These are phyloP conservation scores for Yponomeuta evonymella DNA, from an alignment of 2,888 invertebrate species.

Conservation along the genomic window DNA sequence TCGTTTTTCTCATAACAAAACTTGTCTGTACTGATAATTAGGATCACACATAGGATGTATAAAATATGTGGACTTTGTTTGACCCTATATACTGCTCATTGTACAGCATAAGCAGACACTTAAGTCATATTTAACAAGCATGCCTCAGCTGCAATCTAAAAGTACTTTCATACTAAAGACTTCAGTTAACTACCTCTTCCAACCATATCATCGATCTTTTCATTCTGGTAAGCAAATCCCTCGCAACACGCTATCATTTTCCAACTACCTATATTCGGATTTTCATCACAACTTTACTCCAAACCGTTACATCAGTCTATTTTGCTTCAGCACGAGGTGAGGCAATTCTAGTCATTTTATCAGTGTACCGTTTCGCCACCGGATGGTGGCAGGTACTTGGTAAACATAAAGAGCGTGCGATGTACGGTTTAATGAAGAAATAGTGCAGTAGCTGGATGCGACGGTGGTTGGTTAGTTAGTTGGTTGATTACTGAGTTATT, in stretches of 20 bases:
- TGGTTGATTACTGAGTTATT: not conserved
- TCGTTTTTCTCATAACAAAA: too few species aligned
- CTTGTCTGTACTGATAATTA: too few species aligned
- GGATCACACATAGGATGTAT: too few species aligned
- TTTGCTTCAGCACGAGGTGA: conserved; percentile 16
- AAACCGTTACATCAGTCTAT: conserved; percentile 13
- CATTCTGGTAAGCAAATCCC: not conserved
- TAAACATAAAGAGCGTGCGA: conserved; percentile 25
- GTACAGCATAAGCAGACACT: not conserved
- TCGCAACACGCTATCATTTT: not conserved
- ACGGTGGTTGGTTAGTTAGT: not conserved
- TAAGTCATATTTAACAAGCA: not conserved
- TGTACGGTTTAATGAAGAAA: conserved; percentile 21
- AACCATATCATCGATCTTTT: not conserved
- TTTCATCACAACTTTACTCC: not conserved
- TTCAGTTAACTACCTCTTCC: not conserved
- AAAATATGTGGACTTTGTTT: too few species aligned
- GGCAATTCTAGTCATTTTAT: conserved; percentile 24
- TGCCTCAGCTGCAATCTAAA: not conserved
- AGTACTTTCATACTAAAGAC: not conserved
- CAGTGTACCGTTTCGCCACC: conserved; percentile 27
- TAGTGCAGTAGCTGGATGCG: not conserved
- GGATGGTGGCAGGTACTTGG: conserved; percentile 27
- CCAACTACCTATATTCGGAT: not conserved
- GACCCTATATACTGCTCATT: too few species aligned